Evolutionary conservation across 2,888 invertebrate genomes (phyloP), one percentile per base, ranked within the genome.

Genomic region (Lasioglossum malachurum): DNA sequence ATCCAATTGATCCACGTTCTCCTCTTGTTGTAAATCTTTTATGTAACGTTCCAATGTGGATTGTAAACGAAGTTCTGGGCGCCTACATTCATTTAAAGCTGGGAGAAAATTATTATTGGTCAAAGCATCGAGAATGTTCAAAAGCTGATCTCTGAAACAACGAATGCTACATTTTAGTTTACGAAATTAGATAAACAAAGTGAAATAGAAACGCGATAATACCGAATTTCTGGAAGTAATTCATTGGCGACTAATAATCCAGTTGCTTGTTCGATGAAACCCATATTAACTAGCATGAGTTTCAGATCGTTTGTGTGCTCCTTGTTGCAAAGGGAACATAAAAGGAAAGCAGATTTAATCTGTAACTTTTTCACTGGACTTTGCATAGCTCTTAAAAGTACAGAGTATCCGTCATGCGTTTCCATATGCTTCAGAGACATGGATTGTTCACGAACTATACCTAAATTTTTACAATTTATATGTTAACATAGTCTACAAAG

Each of bases 331-430:
- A 98, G 94, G 31, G 97, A 95, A 0, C 96, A 95, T 72, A 98
- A 94, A 78, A 98, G 95, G 95, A 98, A 98, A 16, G 97, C 96
- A 0, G 97, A 96, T 95, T 98, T 98, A 3, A 97, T 96, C 90
- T 97, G 96, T 4, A 97, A 95, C 89, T 97, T 96, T 74, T 96
- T 96, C 71, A 97, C 96, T 0, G 96, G 94, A 31, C 96, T 96
- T 83, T 96, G 95, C 92, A 98, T 95, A 5, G 97, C 96, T 78
- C 96, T 95, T 78, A 97, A 94, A 14, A 98, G 95, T 14, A 96
- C 95, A 5, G 96, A 96, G 87, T 97, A 97, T 0, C 98, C 98
- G 89, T 97, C 97, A 74, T 96, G 95, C 14, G 96, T 94, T 8
- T 96, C 94, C 94, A 98, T 96, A 89, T 96, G 96, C 2, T 95